Conservation (phyloP, 2,113 vertebrate species). For the Silurus asotus region DNA sequence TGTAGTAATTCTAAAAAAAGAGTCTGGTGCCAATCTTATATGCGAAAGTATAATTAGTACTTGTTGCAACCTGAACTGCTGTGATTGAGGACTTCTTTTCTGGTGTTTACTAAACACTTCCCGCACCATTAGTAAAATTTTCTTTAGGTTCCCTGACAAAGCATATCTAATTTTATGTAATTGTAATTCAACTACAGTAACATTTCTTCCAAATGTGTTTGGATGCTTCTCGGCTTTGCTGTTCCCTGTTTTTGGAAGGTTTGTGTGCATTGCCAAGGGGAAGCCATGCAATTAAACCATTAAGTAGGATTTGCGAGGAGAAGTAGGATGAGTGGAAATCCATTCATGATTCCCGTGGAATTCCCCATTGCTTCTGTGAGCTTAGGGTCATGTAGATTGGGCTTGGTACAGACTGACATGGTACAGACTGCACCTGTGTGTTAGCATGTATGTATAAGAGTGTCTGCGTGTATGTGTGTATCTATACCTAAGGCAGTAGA, state of each 20-base stretch:
- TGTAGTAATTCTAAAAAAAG: background rate
- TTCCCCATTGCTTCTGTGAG: slow-evolving; percentile 44
- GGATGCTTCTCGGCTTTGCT: background rate
- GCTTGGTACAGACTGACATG: slow-evolving; percentile 28
- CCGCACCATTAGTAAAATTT: background rate
- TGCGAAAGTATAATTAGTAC: slow-evolving; percentile 28
- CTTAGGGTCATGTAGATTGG: slow-evolving; percentile 44
- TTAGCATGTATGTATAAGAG: slow-evolving; percentile 4
- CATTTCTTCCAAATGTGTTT: slow-evolving; percentile 8
- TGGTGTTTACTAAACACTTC: background rate
- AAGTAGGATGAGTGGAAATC: slow-evolving; percentile 27
- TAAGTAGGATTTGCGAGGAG: slow-evolving; percentile 24
- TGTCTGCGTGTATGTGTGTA: slow-evolving; percentile 7
- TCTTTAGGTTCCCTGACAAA: background rate
- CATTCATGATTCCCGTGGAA: slow-evolving; percentile 53
- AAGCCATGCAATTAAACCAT: slow-evolving; percentile 23
- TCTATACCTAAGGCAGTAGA: slow-evolving; percentile 56
- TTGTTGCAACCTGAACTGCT: slow-evolving; percentile 20
- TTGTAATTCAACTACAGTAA: background rate
- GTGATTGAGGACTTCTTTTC: background rate
- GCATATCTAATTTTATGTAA: background rate
- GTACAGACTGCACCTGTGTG: slow-evolving; percentile 36
- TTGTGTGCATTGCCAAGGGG: background rate
- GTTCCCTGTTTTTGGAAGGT: background rate
- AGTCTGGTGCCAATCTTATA: background rate